Conservation (phyloP, 2,888 invertebrate species). For the Ceriagrion tenellum region DNA sequence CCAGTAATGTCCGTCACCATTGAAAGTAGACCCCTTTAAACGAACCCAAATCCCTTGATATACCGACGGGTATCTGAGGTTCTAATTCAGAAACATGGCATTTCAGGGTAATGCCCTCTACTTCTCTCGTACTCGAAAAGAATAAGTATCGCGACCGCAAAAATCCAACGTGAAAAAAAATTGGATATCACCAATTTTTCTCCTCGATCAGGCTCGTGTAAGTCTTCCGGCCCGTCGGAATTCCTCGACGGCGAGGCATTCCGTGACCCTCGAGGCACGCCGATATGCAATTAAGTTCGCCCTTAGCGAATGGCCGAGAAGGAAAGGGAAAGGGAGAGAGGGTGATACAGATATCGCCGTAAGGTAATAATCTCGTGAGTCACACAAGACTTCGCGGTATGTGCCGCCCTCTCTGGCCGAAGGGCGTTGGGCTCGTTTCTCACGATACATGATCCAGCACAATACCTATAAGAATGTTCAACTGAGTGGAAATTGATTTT, state of each 20-base stretch:
- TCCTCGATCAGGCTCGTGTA: not conserved
- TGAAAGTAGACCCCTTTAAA: no score
- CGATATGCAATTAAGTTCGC: not conserved
- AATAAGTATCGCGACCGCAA: not conserved
- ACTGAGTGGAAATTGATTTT: no score
- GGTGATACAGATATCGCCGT: not conserved
- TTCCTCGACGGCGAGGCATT: not conserved
- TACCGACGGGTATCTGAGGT: no score
- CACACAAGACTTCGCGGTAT: not conserved
- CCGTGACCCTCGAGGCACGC: not conserved
- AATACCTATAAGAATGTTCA: no score
- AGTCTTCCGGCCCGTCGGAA: slow-evolving; percentile 6
- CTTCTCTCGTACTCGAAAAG: not conserved
- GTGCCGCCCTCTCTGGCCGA: not conserved
- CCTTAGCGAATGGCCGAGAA: not conserved
- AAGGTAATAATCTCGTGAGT: not conserved
- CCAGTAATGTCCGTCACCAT: no score
- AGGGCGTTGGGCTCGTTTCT: not conserved
- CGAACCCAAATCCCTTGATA: no score
- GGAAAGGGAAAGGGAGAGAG: not conserved
- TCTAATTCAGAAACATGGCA: no score
- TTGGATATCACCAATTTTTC: not conserved
- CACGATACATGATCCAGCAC: no score
- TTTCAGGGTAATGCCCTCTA: no score
- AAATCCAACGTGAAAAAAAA: not conserved